phyloP scores from a whole-genome alignment of 2,797 vertebrate species.

The Gambelia wislizenii region DNA sequence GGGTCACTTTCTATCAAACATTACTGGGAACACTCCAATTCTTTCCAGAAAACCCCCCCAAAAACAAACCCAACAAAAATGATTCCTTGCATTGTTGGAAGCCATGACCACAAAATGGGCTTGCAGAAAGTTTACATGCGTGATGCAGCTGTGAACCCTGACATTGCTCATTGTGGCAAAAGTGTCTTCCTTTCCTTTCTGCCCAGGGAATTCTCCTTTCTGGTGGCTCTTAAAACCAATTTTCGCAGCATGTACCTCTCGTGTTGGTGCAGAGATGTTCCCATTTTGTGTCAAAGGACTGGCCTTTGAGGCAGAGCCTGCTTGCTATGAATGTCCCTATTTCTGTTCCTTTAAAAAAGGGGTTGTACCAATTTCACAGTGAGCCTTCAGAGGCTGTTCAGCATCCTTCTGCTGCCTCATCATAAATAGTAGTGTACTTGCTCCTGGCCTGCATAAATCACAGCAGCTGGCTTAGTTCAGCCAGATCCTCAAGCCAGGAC shows the following conservation, averaged over 20 bases:
- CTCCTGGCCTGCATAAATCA: neutral
- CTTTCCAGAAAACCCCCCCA: too few relatives aligned
- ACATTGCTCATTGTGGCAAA: too few relatives aligned
- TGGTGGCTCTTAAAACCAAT: neutral
- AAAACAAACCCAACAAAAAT: too few relatives aligned
- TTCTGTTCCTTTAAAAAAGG: too few relatives aligned
- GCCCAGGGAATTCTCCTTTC: neutral
- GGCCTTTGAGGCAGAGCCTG: neutral
- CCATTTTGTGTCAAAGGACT: fast-evolving
- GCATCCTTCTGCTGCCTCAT: neutral
- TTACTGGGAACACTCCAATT: too few relatives aligned
- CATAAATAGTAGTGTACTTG: neutral
- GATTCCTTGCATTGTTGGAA: too few relatives aligned
- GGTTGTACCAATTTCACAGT: neutral
- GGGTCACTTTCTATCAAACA: too few relatives aligned
- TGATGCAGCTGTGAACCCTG: too few relatives aligned
- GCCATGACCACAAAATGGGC: too few relatives aligned
- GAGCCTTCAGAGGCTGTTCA: neutral
- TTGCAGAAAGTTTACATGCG: too few relatives aligned
- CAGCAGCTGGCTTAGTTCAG: neutral
- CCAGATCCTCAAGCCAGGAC: neutral
- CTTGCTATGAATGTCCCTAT: neutral
- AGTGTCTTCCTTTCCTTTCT: neutral
- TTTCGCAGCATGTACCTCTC: neutral
- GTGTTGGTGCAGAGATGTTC: neutral